Evolutionary conservation across 2,797 vertebrate species (phyloP).

Genomic region (Chelidonichthys spinosus): DNA sequence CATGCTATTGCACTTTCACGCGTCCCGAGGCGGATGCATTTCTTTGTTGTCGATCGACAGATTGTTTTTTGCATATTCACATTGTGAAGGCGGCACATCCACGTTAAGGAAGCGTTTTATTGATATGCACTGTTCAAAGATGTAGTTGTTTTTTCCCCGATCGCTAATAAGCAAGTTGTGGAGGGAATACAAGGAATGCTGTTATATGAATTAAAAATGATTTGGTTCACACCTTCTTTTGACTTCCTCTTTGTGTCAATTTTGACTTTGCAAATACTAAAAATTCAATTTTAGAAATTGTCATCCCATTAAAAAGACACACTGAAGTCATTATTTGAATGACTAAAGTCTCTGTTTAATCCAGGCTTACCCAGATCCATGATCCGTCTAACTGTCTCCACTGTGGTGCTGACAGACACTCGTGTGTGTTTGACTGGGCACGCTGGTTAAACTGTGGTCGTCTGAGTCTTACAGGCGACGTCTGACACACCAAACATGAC

Average conservation of each 20-base stretch:
- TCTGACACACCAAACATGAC: constrained; percentile 48
- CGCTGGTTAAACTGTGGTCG: constrained; percentile 71
- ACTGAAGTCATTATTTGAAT: constrained; percentile 4
- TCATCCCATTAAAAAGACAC: constrained; percentile 14
- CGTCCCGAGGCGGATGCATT: constrained; percentile 67
- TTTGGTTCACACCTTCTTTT: constrained; percentile 59
- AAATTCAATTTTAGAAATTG: not conserved
- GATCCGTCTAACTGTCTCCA: constrained; percentile 39
- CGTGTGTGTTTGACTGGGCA: constrained; percentile 70
- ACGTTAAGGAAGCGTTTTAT: constrained; percentile 55
- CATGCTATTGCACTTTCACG: constrained; percentile 78
- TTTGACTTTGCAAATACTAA: constrained; percentile 22
- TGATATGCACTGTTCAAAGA: constrained; percentile 66
- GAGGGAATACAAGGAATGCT: constrained; percentile 70
- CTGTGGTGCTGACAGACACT: constrained; percentile 44
- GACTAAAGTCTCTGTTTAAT: constrained; percentile 32
- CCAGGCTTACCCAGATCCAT: constrained; percentile 13
- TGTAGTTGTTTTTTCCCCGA: constrained; percentile 45
- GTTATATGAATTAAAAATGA: constrained; percentile 73
- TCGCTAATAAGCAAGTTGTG: constrained; percentile 43
- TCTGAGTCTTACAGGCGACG: constrained; percentile 64
- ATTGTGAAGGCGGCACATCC: constrained; percentile 61
- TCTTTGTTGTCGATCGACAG: constrained; percentile 62
- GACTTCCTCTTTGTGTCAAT: constrained; percentile 1
- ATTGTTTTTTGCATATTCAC: constrained; percentile 64